Base-by-base conservation (phyloP, 2,797 vertebrate genomes). In the Cheirogaleus major region DNA sequence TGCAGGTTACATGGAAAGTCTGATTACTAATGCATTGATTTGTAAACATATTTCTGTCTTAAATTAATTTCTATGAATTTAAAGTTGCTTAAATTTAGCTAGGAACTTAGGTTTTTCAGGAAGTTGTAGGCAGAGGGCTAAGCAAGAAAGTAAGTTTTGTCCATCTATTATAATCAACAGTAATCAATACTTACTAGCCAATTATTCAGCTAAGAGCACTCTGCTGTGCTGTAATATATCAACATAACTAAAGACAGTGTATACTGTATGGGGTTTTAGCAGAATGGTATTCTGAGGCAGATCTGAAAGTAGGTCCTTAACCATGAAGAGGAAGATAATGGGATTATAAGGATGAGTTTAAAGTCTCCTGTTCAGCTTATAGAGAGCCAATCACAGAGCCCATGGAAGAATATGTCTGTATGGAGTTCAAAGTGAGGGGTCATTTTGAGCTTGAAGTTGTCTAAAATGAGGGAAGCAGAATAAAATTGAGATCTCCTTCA, bases 271-370 rank as follows among this genome's bases (percentile, higher is more conserved):
- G 38, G 41, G 2, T 23, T 63, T 95, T 88, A 43, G 1, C 15
- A 84, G 59, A 75, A 89, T 32, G 32, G 10, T 69, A 41, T 79
- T 75, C 25, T 23, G 2, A 73, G 38, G 30, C 7, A 81, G 73
- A 83, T 48, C 27, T 65, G 69, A 57, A 92, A 92, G 70, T 13
- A 72, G 43, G 11, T 15, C 38, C 80, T 78, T 82, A 89, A 92
- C 73, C 87, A 63, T n/a, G 52, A 89, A 93, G 78, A 96, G 61
- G 59, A 78, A 89, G 52, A 57, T 73, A 78, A 73, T 73, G 75
- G n/a, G 50, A 93, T 88, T 93, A 17, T n/a, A 89, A 87, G 13
- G 63, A 73, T 59, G 78, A 50, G 7, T 76, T 83, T 18, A 25
- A 43, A 52, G 45, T 27, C 15, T 57, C 32, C 50, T 57, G n/a